Evolutionary conservation across 2,797 vertebrate genomes (phyloP), one percentile per base, ranked within the genome.

Genomic region (Onychomys arenicola): DNA sequence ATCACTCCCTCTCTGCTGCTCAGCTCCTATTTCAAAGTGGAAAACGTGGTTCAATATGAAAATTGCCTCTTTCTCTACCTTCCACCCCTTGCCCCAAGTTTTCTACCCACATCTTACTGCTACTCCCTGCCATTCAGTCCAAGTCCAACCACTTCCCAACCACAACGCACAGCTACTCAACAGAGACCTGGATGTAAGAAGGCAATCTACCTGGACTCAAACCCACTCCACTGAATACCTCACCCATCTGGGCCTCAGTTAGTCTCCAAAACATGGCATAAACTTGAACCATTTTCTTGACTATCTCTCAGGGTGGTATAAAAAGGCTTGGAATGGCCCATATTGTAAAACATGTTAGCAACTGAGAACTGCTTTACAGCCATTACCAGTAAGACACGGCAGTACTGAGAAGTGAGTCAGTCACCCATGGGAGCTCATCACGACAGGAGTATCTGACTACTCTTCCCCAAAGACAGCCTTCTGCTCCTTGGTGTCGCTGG

Each of bases 1-100:
- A 4, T 65, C 49, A 40, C 34, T 78, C 76, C 82, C 77, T 96
- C 49, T 3, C 59, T 57, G 27, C 40, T 75, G 27, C 94, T 94
- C 67, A 59, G 88, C 61, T 93, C 81, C 37, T n/a, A 3, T 59
- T 83, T 90, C 87, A 84, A 89, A 94, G 80, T 6, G 9, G 49
- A 55, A 95, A 96, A 90, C 6, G 6, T 34, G 71, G 92, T 37
- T 86, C 52, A 2, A 10, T 19, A 19, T 86, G 59, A 89, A 75
- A 83, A 69, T 78, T 23, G 19, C 40, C 71, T 75, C 67, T 37
- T 73, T 61, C 37, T n/a, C 80, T 25, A 12, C 69, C 57, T 40
- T 11, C 23, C 7, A 9, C 13, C 1, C 2, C 40, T 63, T 37
- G 1, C 25, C 17, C 32, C 61, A 34, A 2, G 2, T n/a, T 87